Evolutionary conservation across 2,888 invertebrate genomes (phyloP).

Genomic region (Clunio marinus): DNA sequence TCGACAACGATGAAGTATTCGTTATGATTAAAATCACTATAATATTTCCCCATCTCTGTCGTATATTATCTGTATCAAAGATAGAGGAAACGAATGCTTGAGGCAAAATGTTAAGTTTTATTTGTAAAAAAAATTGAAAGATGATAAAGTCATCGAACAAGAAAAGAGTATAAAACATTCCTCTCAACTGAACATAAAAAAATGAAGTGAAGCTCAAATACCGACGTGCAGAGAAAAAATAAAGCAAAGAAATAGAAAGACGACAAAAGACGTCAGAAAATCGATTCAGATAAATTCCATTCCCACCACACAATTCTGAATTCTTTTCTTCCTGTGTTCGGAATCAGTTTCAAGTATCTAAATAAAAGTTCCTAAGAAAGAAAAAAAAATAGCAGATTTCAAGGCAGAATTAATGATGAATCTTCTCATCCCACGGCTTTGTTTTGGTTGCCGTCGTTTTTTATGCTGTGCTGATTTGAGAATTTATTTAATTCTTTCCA

Average conservation of each 20-base stretch:
- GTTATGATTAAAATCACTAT: constrained; percentile 6
- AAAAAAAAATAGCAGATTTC: neutral
- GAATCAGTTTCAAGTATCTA: neutral
- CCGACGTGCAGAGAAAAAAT: no score
- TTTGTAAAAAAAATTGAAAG: neutral
- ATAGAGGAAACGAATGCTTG: neutral
- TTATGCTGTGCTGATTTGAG: constrained; percentile 2
- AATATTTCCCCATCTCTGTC: constrained; percentile 3
- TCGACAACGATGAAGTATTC: neutral
- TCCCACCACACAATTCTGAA: neutral
- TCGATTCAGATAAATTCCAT: neutral
- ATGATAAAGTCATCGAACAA: neutral
- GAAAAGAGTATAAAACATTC: neutral
- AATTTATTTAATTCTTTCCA: neutral
- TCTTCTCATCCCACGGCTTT: neutral
- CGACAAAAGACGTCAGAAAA: neutral
- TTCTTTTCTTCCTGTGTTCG: neutral
- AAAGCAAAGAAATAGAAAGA: no score
- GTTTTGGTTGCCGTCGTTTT: neutral
- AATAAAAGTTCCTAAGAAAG: neutral
- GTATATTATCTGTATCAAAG: neutral
- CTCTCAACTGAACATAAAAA: neutral
- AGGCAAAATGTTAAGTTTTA: neutral
- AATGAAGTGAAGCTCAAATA: constrained; percentile 6
- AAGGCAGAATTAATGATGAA: neutral